Percentiles rank a stretch among this genome's conserved stretches.
These are phyloP conservation scores for Astyanax mexicanus DNA, from an alignment of 2,797 vertebrate species.

Conservation along the genomic window DNA sequence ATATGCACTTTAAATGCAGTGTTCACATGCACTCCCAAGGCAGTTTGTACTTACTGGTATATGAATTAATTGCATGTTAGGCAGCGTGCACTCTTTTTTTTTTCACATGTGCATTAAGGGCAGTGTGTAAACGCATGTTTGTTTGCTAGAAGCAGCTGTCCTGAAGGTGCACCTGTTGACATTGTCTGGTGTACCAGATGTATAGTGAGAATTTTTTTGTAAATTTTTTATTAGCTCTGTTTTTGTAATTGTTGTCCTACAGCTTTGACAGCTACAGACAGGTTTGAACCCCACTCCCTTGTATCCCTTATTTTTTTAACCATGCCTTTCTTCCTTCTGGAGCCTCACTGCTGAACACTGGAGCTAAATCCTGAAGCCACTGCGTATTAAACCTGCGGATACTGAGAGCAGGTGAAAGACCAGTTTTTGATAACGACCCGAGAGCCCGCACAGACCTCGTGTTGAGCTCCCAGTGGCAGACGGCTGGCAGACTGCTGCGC, in stretches of 20 bases:
- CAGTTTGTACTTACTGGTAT: not conserved
- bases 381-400: not conserved
- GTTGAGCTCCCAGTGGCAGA: not conserved
- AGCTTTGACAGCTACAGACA: not conserved
- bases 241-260: not conserved
- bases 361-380: not conserved
- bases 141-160: not conserved
- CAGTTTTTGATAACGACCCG: not conserved
- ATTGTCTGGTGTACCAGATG: not conserved
- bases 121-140: not conserved
- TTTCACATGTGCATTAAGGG: not conserved
- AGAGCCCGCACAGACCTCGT: not conserved
- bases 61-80: not conserved
- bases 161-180: conserved; percentile 13
- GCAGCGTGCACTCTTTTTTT: not conserved
- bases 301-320: not conserved
- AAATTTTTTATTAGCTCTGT: not conserved
- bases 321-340: not conserved
- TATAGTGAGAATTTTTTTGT: not conserved
- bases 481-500: conserved; percentile 4
- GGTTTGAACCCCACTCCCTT: not conserved
- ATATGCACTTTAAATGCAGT: not conserved
- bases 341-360: not conserved
- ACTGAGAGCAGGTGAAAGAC: conserved; percentile 10
- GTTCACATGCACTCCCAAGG: not conserved